phyloP scores from a whole-genome alignment of 2,888 invertebrate species.

The Calephelis perditalis region DNA sequence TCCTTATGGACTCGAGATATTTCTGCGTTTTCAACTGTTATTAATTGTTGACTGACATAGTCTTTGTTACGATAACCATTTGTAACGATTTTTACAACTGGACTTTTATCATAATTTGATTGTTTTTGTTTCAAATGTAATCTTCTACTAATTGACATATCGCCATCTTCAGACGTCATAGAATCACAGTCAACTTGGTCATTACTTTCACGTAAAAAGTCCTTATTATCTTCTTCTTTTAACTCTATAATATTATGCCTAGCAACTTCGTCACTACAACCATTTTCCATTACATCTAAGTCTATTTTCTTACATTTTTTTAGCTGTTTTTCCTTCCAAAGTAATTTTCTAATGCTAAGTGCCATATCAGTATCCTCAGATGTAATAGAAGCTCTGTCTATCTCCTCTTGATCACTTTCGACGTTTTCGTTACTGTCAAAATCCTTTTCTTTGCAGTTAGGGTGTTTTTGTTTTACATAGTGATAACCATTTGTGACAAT shows the following conservation, averaged over 20 bases:
- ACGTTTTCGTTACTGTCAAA: neutral
- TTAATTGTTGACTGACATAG: neutral
- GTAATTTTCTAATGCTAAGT: neutral
- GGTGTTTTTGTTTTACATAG: neutral
- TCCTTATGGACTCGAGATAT: conserved; percentile 19
- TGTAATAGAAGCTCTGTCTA: neutral
- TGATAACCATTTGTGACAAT: neutral
- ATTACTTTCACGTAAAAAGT: too few species aligned
- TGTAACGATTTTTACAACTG: neutral
- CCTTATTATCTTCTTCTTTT: conserved; percentile 17
- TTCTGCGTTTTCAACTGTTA: conserved; percentile 11
- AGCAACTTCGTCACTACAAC: too few species aligned
- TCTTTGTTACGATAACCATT: conserved; percentile 3
- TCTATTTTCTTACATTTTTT: neutral
- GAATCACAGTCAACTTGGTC: conserved; percentile 33
- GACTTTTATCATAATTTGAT: conserved; percentile 21
- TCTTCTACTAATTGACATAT: conserved; percentile 39
- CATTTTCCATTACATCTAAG: neutral
- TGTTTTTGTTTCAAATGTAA: conserved; percentile 31
- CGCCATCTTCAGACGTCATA: conserved; percentile 38
- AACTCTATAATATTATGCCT: neutral
- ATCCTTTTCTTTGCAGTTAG: neutral
- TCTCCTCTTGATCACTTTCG: neutral
- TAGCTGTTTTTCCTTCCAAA: neutral
- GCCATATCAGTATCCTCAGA: neutral